These are phyloP conservation scores for Tribolium castaneum DNA, from an alignment of 1,140 invertebrate species.

Conservation along the genomic window DNA sequence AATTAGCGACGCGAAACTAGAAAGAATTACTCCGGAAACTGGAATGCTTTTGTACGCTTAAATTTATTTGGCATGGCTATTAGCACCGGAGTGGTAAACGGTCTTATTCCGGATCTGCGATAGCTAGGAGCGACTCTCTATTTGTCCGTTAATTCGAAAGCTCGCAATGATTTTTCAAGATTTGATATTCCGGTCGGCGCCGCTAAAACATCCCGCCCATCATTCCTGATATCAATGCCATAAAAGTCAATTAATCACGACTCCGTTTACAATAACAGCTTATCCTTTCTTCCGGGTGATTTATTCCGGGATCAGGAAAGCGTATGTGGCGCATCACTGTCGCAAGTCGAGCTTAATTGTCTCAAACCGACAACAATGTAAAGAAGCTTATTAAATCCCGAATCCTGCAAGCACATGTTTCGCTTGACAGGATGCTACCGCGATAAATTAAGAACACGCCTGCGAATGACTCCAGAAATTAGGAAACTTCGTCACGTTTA, in stretches of 20 bases:
- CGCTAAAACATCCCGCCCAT: background rate
- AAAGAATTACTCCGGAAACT: background rate
- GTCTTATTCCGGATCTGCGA: conserved; percentile 21
- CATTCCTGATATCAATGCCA: background rate
- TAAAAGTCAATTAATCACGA: conserved; percentile 31
- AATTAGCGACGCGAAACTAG: background rate
- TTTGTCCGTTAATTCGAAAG: conserved; percentile 25
- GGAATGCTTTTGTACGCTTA: conserved; percentile 10
- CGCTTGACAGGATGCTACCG: background rate
- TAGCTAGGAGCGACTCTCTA: conserved; percentile 12
- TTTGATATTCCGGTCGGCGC: background rate
- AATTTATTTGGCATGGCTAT: conserved; percentile 28
- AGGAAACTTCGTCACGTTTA: conserved; percentile 25
- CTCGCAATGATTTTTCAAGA: background rate
- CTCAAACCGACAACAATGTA: background rate
- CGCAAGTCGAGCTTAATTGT: background rate
- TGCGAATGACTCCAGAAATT: conserved; percentile 21
- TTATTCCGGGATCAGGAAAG: background rate
- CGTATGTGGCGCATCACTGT: conserved; percentile 19
- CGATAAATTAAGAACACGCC: conserved; percentile 16
- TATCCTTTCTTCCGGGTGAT: conserved; percentile 31
- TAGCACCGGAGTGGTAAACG: conserved; percentile 20
- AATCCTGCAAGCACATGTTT: conserved; percentile 20
- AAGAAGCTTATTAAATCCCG: conserved; percentile 15
- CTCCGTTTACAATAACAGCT: conserved; percentile 27